Conservation (phyloP, 2,888 invertebrate genomes). For the Pandemis corylana region DNA sequence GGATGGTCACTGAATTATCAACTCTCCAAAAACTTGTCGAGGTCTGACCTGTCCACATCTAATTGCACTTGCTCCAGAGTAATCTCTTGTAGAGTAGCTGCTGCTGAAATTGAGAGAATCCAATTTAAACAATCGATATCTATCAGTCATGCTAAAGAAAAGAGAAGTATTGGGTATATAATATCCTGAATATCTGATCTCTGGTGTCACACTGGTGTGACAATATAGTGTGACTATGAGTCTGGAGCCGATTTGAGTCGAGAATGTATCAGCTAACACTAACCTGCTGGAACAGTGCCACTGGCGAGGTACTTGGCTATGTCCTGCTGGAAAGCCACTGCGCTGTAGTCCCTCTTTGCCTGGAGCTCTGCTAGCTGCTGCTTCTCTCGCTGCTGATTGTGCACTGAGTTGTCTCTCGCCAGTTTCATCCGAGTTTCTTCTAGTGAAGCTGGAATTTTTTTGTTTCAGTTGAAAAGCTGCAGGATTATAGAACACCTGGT, state of each 20-base stretch:
- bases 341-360: conserved; percentile 65
- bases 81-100: conserved; percentile 59
- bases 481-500: background rate
- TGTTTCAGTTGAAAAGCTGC: background rate
- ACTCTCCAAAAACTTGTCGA: conserved; percentile 76
- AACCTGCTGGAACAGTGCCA: conserved; percentile 66
- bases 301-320: conserved; percentile 70
- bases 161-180: no score
- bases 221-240: no score
- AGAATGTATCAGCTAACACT: conserved; percentile 32
- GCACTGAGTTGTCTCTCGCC: conserved; percentile 64
- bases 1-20: conserved; percentile 54
- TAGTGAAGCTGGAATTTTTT: conserved; percentile 61
- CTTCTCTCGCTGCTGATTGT: conserved; percentile 62
- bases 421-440: conserved; percentile 71
- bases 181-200: no score
- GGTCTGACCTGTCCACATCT: conserved; percentile 66
- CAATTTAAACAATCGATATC: background rate
- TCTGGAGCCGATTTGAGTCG: no score
- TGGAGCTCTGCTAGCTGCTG: conserved; percentile 72
- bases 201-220: no score
- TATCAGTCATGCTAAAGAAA: no score
- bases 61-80: conserved; percentile 76
- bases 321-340: conserved; percentile 72
- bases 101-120: conserved; percentile 52